Base-by-base conservation (phyloP, 2,888 invertebrate genomes). In the Chrysolina haemoptera region DNA sequence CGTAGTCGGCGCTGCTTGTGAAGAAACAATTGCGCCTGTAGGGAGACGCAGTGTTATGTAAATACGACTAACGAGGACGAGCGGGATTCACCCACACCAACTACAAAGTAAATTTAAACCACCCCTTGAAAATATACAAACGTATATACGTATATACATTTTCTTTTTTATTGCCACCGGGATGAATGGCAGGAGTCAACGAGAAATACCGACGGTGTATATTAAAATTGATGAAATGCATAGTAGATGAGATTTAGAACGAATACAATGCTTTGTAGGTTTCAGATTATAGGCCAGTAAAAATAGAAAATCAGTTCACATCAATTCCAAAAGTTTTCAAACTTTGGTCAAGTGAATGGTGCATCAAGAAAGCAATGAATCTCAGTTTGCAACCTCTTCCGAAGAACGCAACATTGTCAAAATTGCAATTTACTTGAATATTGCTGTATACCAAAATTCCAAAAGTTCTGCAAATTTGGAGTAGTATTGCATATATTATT, bases 21-120 rank as follows among this genome's bases (percentile, higher is more conserved):
- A 79, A 79, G 79, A 80, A 81, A 80, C 81, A 81, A 81, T 81
- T 79, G 79, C 68, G 76, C 74, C 81, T 76, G 71, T 43, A 68
- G 80, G 80, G 80, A 66, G 50, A 27, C 43, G 79, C 76, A 75
- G 50, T 27, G 64, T 71, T 71, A 71, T 71, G 71, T 67, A 71
- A 71, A 71, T 71, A 70, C 27, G 48, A 27, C 71, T 71, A 71
- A 71, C 71, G 71, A 71, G 65, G 20, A 65, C 65, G 59, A 48
- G 50, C 50, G 50, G 48, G 22, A 48, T 12, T 18, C 18, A 65
- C 27, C 12, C 66, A 65, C 65, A 46, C 35, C 59, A 22, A 59
- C 59, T 59, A 59, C 59, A 59, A 35, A 59, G 59, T 59, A 27
- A 59, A 59, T 59, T 59, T n/a, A 35, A 59, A 6, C n/a, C 59